Base-by-base conservation (phyloP, 2,888 invertebrate species). In the Tubulanus polymorphus region DNA sequence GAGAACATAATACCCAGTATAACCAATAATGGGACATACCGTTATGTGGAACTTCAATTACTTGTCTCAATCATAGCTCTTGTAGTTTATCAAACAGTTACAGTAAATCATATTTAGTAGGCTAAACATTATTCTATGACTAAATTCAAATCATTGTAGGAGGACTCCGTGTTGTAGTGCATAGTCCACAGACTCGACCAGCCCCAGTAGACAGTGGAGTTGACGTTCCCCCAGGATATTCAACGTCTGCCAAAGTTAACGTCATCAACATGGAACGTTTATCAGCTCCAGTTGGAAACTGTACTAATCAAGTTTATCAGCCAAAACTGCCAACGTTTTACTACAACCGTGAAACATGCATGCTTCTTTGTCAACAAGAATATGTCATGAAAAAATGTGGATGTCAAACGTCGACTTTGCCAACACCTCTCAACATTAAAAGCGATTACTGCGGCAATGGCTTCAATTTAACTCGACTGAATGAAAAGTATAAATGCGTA, bases 211-310 rank as follows among this genome's bases (percentile, higher is more conserved):
- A 74, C 48, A 69, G 70, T 48, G 75, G 75, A 6, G 69, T 74
- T 57, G 75, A 75, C 53, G 66, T 75, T 37, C 72, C 73, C 1
- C 75, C 75, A 3, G 75, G 75, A 3, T 74, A 68, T 52, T 73
- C 75, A 0, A 70, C 73, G 1, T 73, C 73, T 18, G 69, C 72
- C 10, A 71, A 72, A 6, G 54, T 73, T 15, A 72, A 72, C 56
- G 69, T 72, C 0, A 63, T 70, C 3, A 55, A 70, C 26, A 67
- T 72, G 55, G 62, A 70, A 1, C 57, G 71, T 15, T 62, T 68
- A 23, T 62, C 68, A 1, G 48, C 64, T 51, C 73, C 73, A 0
- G 68, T 69, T 56, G 73, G 74, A 27, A 74, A 74, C 64, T 74
- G 74, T 58, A 70, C 73, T n/a, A 61, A 51, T 20, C 57, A 63